Conservation (phyloP, 2,888 invertebrate species). For the Gasteruption jaculator region DNA sequence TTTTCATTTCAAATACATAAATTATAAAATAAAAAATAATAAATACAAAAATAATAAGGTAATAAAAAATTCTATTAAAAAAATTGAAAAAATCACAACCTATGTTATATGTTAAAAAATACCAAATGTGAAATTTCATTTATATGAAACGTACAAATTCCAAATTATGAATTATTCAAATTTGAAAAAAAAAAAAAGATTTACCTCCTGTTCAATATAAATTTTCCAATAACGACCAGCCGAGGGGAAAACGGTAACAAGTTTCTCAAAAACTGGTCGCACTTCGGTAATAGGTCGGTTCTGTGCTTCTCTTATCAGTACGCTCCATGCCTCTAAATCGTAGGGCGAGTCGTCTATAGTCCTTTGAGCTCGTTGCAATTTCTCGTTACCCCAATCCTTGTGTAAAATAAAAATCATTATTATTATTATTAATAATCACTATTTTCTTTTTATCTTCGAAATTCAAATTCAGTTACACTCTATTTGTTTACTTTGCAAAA, state of each 20-base stretch:
- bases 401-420: constrained; percentile 19
- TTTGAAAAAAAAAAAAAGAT: constrained; percentile 10
- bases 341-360: constrained; percentile 85
- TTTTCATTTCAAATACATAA: too few species aligned
- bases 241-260: constrained; percentile 92
- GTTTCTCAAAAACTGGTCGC: constrained; percentile 85
- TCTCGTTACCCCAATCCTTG: constrained; percentile 87
- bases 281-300: constrained; percentile 84
- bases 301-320: constrained; percentile 91
- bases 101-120: too few species aligned
- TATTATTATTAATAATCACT: neutral
- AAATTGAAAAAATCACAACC: too few species aligned
- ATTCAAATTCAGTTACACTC: neutral
- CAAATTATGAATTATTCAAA: too few species aligned
- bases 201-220: constrained; percentile 95
- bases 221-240: constrained; percentile 98
- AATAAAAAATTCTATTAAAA: too few species aligned
- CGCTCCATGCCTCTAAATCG: constrained; percentile 97
- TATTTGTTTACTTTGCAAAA: neutral
- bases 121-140: too few species aligned
- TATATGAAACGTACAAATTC: too few species aligned
- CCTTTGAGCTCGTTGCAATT: constrained; percentile 76
- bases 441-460: neutral
- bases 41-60: too few species aligned
- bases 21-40: too few species aligned